Evolutionary conservation across 2,797 vertebrate species (phyloP), one percentile per base, ranked within the genome.

Genomic region (Labroides dimidiatus): DNA sequence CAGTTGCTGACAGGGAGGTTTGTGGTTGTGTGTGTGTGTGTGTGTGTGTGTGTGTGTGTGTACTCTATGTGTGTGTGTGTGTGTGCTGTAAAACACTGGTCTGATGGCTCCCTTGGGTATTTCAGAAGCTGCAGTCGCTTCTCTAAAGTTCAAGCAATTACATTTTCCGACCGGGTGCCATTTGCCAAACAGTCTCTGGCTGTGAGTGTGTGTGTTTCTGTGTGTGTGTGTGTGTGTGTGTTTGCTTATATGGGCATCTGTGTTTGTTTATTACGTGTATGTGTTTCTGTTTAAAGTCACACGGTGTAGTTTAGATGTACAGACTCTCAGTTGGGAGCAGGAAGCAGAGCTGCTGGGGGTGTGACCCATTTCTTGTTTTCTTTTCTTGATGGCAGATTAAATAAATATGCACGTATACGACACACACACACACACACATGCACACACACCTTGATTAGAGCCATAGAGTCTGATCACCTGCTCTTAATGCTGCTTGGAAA

Each of bases 131-230:
- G 81, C 81, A 77, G 82, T 86, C 62, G 81, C 87, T 87, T 88
- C 85, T 87, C 80, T 87, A 89, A 91, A 92, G 88, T 91, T 92
- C 88, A 92, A 85, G 82, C 89, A 91, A 88, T 92, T 92, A 89
- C 87, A 81, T 83, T 89, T 89, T 82, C 82, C 81, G 53, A 85
- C 76, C 51, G 75, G 87, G 49, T 86, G 84, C 87, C 88, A 86
- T 89, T 90, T 89, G 69, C 89, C 79, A 85, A 84, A 77, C 86
- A 77, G 56, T 75, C 79, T 72, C 66, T 50, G 57, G 33, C 58
- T 84, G 47, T 70, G 74, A 50, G 59, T 65, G 53, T 69, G 59
- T 74, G 67, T 69, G 50, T 47, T 10, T 13, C 23, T 61, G 58
- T 50, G 41, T 68, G 66, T 64, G 64, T 66, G 16, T 74, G 36